Conservation (phyloP, 2,888 invertebrate species). For the Catocala fraxini region DNA sequence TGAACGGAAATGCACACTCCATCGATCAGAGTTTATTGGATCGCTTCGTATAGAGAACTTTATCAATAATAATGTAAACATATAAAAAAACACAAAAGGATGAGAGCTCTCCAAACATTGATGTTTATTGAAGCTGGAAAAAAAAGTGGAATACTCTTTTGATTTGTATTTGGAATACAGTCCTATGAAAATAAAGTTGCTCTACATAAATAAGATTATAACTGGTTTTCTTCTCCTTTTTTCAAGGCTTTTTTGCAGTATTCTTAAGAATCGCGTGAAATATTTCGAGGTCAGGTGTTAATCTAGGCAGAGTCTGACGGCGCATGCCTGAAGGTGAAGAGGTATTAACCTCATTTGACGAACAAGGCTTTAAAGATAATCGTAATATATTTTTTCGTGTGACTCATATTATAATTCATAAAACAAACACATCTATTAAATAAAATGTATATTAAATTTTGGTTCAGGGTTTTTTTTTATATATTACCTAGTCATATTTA, state of each 20-base stretch:
- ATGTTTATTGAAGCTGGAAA: slow-evolving; percentile 37
- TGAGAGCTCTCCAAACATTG: slow-evolving; percentile 47
- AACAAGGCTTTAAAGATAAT: slow-evolving; percentile 26
- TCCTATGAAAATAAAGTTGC: slow-evolving; percentile 17
- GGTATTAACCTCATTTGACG: slow-evolving; percentile 36
- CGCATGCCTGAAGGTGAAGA: slow-evolving; percentile 22
- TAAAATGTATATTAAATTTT: no score
- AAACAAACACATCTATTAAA: no score
- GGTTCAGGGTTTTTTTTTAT: not conserved
- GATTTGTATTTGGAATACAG: slow-evolving; percentile 21
- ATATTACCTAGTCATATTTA: no score
- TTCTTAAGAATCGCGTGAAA: not conserved
- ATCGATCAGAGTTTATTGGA: slow-evolving; percentile 78
- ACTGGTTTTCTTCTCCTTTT: not conserved
- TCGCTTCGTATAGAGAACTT: slow-evolving; percentile 60
- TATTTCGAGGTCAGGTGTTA: slow-evolving; percentile 25
- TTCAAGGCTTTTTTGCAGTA: slow-evolving; percentile 6
- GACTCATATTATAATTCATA: not conserved
- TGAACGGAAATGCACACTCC: slow-evolving; percentile 72
- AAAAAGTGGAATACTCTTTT: slow-evolving; percentile 19
- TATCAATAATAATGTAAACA: slow-evolving; percentile 68
- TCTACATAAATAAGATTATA: slow-evolving; percentile 5
- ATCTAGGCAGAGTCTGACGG: slow-evolving; percentile 22
- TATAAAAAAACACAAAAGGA: slow-evolving; percentile 52
- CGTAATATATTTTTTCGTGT: slow-evolving; percentile 11